phyloP scores from a whole-genome alignment of 2,797 vertebrate species.

The Acrossocheilus wenchowensis region DNA sequence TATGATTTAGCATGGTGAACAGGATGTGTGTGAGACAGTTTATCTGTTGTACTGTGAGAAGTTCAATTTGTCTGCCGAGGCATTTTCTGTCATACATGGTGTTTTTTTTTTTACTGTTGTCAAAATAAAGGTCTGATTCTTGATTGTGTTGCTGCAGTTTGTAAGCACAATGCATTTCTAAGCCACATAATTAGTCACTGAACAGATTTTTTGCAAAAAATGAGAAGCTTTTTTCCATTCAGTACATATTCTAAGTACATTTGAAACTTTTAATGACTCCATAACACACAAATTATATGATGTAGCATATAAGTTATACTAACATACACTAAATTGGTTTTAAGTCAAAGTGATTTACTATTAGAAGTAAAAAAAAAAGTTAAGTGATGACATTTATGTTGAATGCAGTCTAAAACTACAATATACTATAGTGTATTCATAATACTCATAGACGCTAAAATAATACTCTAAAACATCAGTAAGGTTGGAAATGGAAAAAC shows the following conservation, averaged over 20 bases:
- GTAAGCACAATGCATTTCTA: background rate
- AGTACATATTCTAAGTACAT: background rate
- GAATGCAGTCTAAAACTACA: background rate
- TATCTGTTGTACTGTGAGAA: background rate
- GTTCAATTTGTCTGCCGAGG: background rate
- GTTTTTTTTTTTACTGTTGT: background rate
- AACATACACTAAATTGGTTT: background rate
- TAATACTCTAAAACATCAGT: background rate
- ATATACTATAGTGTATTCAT: background rate
- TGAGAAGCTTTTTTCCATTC: background rate
- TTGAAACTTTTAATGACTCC: background rate
- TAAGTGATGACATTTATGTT: background rate
- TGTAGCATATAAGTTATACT: background rate
- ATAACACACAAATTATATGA: background rate
- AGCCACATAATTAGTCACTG: background rate
- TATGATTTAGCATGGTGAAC: background rate
- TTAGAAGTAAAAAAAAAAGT: background rate
- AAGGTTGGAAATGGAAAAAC: background rate
- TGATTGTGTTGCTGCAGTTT: background rate
- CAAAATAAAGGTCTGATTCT: slow-evolving; percentile 20
- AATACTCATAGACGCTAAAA: background rate
- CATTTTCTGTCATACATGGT: background rate
- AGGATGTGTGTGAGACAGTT: background rate
- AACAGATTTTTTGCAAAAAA: background rate
- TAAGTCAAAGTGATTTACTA: background rate